Evolutionary conservation across 2,888 invertebrate genomes (phyloP).

Genomic region (Orchesellides sinensis): DNA sequence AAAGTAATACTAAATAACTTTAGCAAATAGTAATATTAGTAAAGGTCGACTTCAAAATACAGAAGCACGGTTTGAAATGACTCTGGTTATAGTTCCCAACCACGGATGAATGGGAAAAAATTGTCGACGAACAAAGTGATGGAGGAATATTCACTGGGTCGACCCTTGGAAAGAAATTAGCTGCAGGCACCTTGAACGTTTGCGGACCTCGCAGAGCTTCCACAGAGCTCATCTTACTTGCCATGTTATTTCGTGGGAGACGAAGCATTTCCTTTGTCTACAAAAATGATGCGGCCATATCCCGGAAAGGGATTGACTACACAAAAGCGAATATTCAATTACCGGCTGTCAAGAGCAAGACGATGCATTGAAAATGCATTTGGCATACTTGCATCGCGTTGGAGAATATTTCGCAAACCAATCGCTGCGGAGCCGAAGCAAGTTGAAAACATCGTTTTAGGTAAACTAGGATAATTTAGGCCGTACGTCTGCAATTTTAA

Average conservation of each 20-base stretch:
- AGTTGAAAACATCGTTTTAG: constrained; percentile 21
- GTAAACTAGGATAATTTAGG: not conserved
- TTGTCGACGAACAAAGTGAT: constrained; percentile 37
- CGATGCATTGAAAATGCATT: constrained; percentile 66
- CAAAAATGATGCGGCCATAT: constrained; percentile 62
- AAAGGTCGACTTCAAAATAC: no score
- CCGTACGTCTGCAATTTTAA: not conserved
- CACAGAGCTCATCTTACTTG: not conserved
- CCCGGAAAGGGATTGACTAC: constrained; percentile 25
- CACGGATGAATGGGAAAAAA: constrained; percentile 11
- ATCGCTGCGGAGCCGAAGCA: constrained; percentile 44
- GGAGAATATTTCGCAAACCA: constrained; percentile 35
- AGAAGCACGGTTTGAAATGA: no score
- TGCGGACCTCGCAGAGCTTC: constrained; percentile 21
- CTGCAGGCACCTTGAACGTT: not conserved
- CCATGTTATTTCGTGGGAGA: constrained; percentile 62
- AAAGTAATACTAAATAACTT: no score
- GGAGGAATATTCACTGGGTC: constrained; percentile 33
- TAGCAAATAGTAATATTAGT: no score
- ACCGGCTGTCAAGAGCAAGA: constrained; percentile 64
- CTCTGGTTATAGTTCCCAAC: no score
- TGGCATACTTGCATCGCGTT: constrained; percentile 63
- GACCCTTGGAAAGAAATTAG: constrained; percentile 17
- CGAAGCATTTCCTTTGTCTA: constrained; percentile 63
- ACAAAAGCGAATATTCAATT: constrained; percentile 61